phyloP scores from a whole-genome alignment of 2,888 invertebrate genomes.

The Tipula confusa region DNA sequence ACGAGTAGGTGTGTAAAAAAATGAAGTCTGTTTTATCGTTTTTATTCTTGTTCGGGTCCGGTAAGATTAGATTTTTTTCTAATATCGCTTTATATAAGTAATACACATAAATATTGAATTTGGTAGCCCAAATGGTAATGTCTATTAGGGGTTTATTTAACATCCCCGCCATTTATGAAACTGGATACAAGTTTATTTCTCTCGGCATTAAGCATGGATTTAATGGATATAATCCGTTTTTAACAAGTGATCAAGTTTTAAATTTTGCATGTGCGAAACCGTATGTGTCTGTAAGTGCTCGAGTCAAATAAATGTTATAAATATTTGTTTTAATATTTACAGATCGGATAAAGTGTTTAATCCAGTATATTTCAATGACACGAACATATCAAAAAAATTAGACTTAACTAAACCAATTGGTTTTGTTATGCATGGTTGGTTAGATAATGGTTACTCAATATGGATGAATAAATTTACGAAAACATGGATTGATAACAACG shows the following conservation, averaged over 20 bases:
- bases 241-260: background rate
- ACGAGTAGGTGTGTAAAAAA: background rate
- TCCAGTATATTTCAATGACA: slow-evolving; percentile 42
- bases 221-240: background rate
- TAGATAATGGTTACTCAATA: slow-evolving; percentile 44
- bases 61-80: background rate
- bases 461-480: slow-evolving; percentile 44
- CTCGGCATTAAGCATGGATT: background rate
- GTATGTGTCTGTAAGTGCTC: background rate
- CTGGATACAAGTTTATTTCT: background rate
- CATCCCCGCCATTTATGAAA: background rate
- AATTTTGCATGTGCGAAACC: background rate
- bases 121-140: background rate
- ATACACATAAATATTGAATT: background rate
- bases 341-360: slow-evolving; percentile 41
- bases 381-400: slow-evolving; percentile 42
- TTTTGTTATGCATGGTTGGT: slow-evolving; percentile 48
- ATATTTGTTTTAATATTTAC: background rate
- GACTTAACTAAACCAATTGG: slow-evolving; percentile 42
- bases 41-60: background rate
- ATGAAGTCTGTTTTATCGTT: background rate
- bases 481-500: slow-evolving; percentile 45
- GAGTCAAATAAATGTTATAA: background rate
- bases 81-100: background rate
- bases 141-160: too few species aligned